Percentiles rank a stretch among this genome's conserved stretches.
Evolutionary conservation across 1,140 invertebrate genomes (phyloP).

Genomic region (Hyles euphorbiae): DNA sequence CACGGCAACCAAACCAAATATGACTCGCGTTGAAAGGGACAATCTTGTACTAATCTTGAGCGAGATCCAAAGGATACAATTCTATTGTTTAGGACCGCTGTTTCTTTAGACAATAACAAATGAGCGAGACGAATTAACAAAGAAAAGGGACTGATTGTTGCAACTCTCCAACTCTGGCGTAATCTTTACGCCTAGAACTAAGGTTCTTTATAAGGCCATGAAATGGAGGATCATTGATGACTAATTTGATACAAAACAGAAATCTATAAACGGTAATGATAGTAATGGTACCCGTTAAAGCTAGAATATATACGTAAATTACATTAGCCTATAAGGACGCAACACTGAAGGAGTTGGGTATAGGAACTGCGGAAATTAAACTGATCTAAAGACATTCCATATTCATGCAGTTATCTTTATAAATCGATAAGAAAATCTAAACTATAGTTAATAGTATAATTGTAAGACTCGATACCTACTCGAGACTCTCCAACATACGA

Average conservation of each 20-base stretch:
- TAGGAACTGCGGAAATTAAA: too few relatives aligned
- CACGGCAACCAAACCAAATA: background rate
- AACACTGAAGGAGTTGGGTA: too few relatives aligned
- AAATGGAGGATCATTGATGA: background rate
- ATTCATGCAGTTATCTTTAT: too few relatives aligned
- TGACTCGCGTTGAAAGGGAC: slow-evolving; percentile 8
- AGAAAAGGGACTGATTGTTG: slow-evolving; percentile 33
- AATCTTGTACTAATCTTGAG: background rate
- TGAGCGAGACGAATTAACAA: slow-evolving; percentile 47
- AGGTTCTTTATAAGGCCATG: slow-evolving; percentile 7
- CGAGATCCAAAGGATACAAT: slow-evolving; percentile 46
- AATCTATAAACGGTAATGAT: too few relatives aligned
- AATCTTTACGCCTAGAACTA: slow-evolving; percentile 9
- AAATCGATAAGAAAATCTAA: too few relatives aligned
- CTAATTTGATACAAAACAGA: background rate
- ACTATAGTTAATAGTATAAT: too few relatives aligned
- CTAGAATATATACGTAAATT: too few relatives aligned
- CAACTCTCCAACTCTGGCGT: slow-evolving; percentile 7
- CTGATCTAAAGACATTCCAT: too few relatives aligned
- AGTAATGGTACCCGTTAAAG: too few relatives aligned
- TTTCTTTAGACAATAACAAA: slow-evolving; percentile 35
- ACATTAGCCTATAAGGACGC: too few relatives aligned
- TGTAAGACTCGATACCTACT: too few relatives aligned
- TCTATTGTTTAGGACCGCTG: slow-evolving; percentile 48
- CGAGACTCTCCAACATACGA: too few relatives aligned